phyloP scores from a whole-genome alignment of 1,140 invertebrate species.

The Epicauta chinensis region DNA sequence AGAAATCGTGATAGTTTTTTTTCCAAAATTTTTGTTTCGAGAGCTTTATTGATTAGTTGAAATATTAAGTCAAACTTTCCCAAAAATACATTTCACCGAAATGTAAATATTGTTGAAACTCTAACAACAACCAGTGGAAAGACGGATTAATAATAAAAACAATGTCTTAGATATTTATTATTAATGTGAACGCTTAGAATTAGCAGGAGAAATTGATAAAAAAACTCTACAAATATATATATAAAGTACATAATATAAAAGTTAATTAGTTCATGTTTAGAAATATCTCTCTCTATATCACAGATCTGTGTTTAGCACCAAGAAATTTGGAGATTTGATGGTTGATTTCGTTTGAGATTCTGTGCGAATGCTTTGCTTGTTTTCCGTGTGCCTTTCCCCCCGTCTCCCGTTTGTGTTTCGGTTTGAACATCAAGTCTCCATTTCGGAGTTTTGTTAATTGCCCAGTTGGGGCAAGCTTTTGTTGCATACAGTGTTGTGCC shows the following conservation, averaged over 20 bases:
- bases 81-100: slow-evolving; percentile 36
- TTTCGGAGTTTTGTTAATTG: slow-evolving; percentile 6
- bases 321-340: neutral
- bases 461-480: neutral
- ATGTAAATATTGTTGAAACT: slow-evolving; percentile 37
- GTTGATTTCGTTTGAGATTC: no score
- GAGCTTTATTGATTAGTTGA: no score
- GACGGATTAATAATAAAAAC: slow-evolving; percentile 18
- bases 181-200: slow-evolving; percentile 37
- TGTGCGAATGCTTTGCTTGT: no score
- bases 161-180: slow-evolving; percentile 42
- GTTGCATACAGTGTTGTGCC: slow-evolving; percentile 33
- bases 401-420: no score
- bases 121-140: slow-evolving; percentile 27
- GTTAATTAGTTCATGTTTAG: slow-evolving; percentile 34
- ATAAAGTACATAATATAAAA: neutral
- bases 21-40: neutral
- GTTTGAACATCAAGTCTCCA: neutral
- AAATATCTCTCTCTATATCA: slow-evolving; percentile 24
- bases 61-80: neutral
- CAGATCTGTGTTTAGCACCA: slow-evolving; percentile 31
- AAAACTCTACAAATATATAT: slow-evolving; percentile 20
- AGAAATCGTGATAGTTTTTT: neutral
- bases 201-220: slow-evolving; percentile 23
- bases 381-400: no score